These are phyloP conservation scores for Drosophila algonquin DNA, from an alignment of 2,888 invertebrate genomes.

Conservation along the genomic window DNA sequence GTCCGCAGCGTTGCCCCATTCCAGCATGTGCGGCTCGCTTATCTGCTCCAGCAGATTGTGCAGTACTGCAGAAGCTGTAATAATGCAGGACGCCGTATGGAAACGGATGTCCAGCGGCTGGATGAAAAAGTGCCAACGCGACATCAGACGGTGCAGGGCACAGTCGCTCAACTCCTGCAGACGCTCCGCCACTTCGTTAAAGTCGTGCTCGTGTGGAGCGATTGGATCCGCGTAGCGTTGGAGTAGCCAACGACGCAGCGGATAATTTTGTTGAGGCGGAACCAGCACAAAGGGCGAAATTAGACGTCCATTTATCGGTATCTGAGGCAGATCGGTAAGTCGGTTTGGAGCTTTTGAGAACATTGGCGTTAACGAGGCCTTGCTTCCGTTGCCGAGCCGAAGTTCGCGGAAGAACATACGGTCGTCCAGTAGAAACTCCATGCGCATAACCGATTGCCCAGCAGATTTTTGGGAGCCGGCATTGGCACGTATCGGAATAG, in stretches of 20 bases:
- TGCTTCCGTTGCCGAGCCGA: constrained; percentile 57
- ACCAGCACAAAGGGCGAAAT: constrained; percentile 77
- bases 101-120: constrained; percentile 78
- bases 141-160: constrained; percentile 80
- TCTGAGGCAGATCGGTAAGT: constrained; percentile 55
- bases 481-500: constrained; percentile 67
- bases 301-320: constrained; percentile 60
- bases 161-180: constrained; percentile 77
- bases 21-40: constrained; percentile 74
- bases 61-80: constrained; percentile 80
- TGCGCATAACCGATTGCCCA: constrained; percentile 62
- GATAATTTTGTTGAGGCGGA: constrained; percentile 70
- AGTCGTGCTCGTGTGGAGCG: constrained; percentile 76
- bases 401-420: constrained; percentile 81
- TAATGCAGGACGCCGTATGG: constrained; percentile 79
- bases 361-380: constrained; percentile 61
- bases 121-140: constrained; percentile 81
- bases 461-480: constrained; percentile 8
- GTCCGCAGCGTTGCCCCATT: constrained; percentile 77
- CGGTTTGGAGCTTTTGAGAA: constrained; percentile 69
- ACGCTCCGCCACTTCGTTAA: constrained; percentile 80
- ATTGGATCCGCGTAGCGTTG: constrained; percentile 75
- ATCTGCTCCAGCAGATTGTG: constrained; percentile 81
- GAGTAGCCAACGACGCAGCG: constrained; percentile 80
- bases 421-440: constrained; percentile 81